Conservation (phyloP, 2,888 invertebrate genomes). For the Hemicrepidius hirtus region DNA sequence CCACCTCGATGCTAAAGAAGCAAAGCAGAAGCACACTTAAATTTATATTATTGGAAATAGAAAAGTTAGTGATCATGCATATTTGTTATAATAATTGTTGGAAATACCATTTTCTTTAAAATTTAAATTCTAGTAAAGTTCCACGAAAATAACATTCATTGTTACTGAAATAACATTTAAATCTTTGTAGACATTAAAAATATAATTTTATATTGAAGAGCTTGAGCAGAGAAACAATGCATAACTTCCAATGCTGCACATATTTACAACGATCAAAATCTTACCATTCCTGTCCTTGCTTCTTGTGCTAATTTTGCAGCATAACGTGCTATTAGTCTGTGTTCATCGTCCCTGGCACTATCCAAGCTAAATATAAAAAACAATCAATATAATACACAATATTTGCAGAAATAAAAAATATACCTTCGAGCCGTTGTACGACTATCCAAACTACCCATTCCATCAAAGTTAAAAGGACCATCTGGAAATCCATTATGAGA, state of each 20-base stretch:
- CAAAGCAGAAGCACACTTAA: slow-evolving; percentile 68
- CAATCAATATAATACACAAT: neutral
- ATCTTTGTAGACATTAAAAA: slow-evolving; percentile 3
- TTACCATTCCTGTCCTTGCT: slow-evolving; percentile 82
- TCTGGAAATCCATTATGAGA: slow-evolving; percentile 95
- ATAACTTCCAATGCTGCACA: slow-evolving; percentile 33
- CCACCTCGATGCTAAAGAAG: slow-evolving; percentile 76
- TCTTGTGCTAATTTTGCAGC: slow-evolving; percentile 96
- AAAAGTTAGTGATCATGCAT: slow-evolving; percentile 36
- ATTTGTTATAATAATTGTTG: slow-evolving; percentile 1
- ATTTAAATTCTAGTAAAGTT: neutral
- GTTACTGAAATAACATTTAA: neutral
- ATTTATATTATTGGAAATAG: slow-evolving; percentile 34
- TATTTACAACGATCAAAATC: slow-evolving; percentile 47
- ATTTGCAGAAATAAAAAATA: neutral
- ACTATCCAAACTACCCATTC: slow-evolving; percentile 84
- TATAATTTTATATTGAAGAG: slow-evolving; percentile 45
- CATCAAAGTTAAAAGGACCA: slow-evolving; percentile 78
- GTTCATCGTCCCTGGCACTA: slow-evolving; percentile 88
- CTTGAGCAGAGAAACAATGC: slow-evolving; percentile 55
- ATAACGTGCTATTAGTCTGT: slow-evolving; percentile 96
- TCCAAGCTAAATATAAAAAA: slow-evolving; percentile 65
- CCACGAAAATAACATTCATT: neutral
- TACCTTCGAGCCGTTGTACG: slow-evolving; percentile 78
- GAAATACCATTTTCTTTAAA: neutral